Evolutionary conservation across 2,113 vertebrate species (phyloP), one percentile per base, ranked within the genome.

Genomic region (Alosa alosa): DNA sequence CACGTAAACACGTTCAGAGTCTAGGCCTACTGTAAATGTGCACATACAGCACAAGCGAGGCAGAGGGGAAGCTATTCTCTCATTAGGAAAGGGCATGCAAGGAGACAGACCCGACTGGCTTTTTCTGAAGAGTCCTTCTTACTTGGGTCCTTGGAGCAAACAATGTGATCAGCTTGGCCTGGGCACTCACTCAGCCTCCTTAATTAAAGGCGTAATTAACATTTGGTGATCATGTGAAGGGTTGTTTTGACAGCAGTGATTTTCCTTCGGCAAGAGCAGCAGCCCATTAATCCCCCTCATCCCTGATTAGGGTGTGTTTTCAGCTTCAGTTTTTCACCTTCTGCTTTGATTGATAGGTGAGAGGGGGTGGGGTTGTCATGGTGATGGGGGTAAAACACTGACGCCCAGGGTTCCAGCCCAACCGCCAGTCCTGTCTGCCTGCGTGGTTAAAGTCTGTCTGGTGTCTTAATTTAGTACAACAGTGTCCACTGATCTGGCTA

Each of bases 131-230:
- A 72, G 64, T 31, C 64, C 25, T 72, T 72, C 64, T 72, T 36
- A 0, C n/a, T 15, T 13, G 25, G 25, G 64, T 36, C 64, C 64
- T 72, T 72, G 64, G 7, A 13, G 25, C 64, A 10, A 72, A 44
- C 41, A 44, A 31, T 72, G 9, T 72, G 25, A 36, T 72, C 9
- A 72, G 64, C 64, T 10, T 13, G 13, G 64, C 72, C 72, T 15
- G 10, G 95, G 94, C 93, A 93, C 95, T 96, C 97, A 97, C 98
- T 97, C 96, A 97, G 97, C 96, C 97, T 97, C 96, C 96, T 97
- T 98, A 98, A 98, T 97, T 96, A 97, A 98, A 98, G 97, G 97
- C 97, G 97, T 99, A 97, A 98, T 98, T 98, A 98, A 98, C 97
- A 97, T 96, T 94, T 97, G 96, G 96, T 97, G 97, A 98, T 97